A percentile compares a stretch with the other conserved stretches of the same genome.
phyloP scores from a whole-genome alignment of 2,113 vertebrate genomes.

The Steatornis caripensis region DNA sequence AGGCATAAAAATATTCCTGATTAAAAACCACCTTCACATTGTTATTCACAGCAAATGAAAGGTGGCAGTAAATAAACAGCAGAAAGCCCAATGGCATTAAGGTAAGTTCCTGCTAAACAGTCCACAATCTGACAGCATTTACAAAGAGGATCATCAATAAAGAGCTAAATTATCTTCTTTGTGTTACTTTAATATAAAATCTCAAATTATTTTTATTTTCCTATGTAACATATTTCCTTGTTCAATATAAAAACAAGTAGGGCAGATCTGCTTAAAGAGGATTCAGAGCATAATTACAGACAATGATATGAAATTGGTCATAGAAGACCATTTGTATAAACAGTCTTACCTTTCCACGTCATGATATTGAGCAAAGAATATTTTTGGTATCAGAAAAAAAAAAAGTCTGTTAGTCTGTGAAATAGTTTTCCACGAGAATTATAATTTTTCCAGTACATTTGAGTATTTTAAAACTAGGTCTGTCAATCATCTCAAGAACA shows the following conservation, averaged over 20 bases:
- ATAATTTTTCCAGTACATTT: neutral
- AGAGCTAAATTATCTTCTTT: neutral
- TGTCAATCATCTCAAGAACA: constrained; percentile 3
- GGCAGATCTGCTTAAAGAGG: neutral
- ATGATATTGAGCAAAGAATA: neutral
- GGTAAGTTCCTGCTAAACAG: neutral
- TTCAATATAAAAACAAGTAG: neutral
- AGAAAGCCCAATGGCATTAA: neutral
- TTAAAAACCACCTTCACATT: neutral
- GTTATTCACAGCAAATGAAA: neutral
- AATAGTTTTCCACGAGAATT: neutral
- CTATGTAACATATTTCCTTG: neutral
- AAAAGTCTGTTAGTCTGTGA: neutral
- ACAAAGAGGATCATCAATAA: neutral
- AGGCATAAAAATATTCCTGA: neutral
- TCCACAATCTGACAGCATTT: neutral
- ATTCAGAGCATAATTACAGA: neutral
- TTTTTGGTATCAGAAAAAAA: neutral
- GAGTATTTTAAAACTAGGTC: neutral
- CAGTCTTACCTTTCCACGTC: neutral
- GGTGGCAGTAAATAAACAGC: neutral
- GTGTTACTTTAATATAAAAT: neutral
- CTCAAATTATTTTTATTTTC: neutral
- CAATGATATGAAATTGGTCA: neutral
- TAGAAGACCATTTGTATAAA: neutral